Evolutionary conservation across 2,113 vertebrate genomes (phyloP), one percentile per base, ranked within the genome.

Genomic region (Ctenodactylus gundi): DNA sequence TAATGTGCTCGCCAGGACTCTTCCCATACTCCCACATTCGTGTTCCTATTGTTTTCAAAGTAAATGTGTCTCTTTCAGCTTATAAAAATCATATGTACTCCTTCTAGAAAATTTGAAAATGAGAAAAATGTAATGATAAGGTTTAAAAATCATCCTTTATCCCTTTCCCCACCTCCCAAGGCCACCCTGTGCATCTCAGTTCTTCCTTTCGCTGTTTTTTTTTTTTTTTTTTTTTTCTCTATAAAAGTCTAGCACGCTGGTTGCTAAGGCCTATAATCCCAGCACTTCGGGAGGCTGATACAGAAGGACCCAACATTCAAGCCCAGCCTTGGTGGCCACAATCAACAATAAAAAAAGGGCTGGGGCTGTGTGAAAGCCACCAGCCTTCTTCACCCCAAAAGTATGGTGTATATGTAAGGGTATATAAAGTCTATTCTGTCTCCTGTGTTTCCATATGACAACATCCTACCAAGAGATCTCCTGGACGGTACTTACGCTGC

Each of bases 51-150:
- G 23, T 36, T n/a, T 62, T 31, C 36, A 15, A 90, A 75, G 31
- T 7, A n/a, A 14, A 25, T n/a, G 3, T 62, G 62, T 36, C 31
- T 68, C 55, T 80, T 87, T 82, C 60, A 76, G 80, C 34, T 21
- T 70, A 46, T 51, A 34, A 78, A 82, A 82, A 51, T 4, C 10
- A 65, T 46, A 34, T 2, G 39, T 55, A 7, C 21, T 62, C 46
- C 44, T 81, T 73, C 81, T 57, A 31, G 57, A 70, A 67, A 84
- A 58, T 44, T 17, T 17, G 55, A 67, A 78, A 90, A 73, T 85
- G 41, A 36, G 41, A 85, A 72, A 62, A 76, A 23, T 46, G 7
- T 82, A 29, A 83, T 60, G 25, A 77, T 78, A 57, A 53, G 60
- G 58, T 68, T 53, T 15, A 58, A 85, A 64, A 49, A 62, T 41